Conservation (phyloP, 2,888 invertebrate genomes). For the Biston betularia region DNA sequence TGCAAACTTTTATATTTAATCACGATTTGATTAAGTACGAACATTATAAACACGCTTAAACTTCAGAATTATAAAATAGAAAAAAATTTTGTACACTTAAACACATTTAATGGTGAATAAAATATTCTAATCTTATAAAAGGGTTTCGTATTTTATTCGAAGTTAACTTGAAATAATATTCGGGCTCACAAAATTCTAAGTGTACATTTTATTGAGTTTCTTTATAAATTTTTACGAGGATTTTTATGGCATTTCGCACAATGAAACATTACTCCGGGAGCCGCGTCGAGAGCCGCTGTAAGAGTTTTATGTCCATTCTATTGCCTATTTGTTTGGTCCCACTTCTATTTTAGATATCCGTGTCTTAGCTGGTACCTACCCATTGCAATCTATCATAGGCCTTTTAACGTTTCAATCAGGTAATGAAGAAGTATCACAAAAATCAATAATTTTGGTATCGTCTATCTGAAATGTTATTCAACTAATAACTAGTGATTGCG, state of each 20-base stretch:
- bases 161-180: conserved; percentile 69
- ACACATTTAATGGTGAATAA: conserved; percentile 43
- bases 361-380: conserved; percentile 5
- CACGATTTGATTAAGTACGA: conserved; percentile 6
- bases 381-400: background rate
- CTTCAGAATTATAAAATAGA: conserved; percentile 25
- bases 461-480: conserved; percentile 8
- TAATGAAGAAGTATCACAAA: background rate
- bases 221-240: conserved; percentile 78
- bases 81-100: conserved; percentile 35
- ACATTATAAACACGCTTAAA: conserved; percentile 19
- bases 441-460: too few relatives aligned
- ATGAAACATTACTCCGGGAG: conserved; percentile 71
- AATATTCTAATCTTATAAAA: conserved; percentile 47
- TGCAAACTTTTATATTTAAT: background rate
- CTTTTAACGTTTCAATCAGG: background rate
- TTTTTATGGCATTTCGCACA: conserved; percentile 77
- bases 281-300: conserved; percentile 54
- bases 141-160: conserved; percentile 57
- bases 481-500: too few relatives aligned
- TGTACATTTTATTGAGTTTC: conserved; percentile 78
- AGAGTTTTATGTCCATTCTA: conserved; percentile 65
- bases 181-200: conserved; percentile 71
- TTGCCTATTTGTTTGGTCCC: conserved; percentile 60
- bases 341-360: conserved; percentile 46